Percentiles rank a stretch among this genome's conserved stretches.
phyloP scores from a whole-genome alignment of 2,113 vertebrate species.

The Pholis gunnellus region DNA sequence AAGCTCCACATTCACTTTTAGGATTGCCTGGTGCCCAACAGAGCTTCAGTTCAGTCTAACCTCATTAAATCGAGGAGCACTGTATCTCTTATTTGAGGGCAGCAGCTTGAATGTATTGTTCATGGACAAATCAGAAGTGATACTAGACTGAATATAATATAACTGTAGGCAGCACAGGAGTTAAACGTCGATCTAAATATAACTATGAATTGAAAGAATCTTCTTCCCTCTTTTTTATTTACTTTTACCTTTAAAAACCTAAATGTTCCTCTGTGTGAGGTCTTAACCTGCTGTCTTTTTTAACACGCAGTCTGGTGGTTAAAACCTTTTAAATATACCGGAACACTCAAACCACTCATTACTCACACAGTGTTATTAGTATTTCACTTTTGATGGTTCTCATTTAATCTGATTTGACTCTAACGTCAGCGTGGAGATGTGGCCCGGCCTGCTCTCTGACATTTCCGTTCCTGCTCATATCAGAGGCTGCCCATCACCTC shows the following conservation, averaged over 20 bases:
- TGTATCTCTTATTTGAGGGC: neutral
- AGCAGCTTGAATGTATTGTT: neutral
- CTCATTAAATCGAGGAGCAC: neutral
- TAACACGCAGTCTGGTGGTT: neutral
- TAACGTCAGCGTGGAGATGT: neutral
- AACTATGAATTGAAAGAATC: neutral
- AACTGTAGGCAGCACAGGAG: neutral
- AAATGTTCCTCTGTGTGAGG: neutral
- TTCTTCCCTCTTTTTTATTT: neutral
- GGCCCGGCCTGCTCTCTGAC: neutral
- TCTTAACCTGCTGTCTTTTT: neutral
- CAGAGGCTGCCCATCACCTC: slow-evolving; percentile 54
- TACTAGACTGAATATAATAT: neutral
- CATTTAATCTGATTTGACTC: neutral
- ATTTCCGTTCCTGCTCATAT: slow-evolving; percentile 26
- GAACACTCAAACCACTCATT: neutral
- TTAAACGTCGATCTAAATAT: neutral
- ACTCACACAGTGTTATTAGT: neutral
- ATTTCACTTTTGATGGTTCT: neutral
- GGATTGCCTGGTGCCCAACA: neutral
- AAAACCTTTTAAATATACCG: neutral
- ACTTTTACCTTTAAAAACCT: neutral
- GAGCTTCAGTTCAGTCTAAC: neutral
- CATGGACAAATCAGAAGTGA: neutral
- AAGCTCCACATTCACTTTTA: neutral